Conservation (phyloP, 2,113 vertebrate species). For the Brachionichthys hirsutus region DNA sequence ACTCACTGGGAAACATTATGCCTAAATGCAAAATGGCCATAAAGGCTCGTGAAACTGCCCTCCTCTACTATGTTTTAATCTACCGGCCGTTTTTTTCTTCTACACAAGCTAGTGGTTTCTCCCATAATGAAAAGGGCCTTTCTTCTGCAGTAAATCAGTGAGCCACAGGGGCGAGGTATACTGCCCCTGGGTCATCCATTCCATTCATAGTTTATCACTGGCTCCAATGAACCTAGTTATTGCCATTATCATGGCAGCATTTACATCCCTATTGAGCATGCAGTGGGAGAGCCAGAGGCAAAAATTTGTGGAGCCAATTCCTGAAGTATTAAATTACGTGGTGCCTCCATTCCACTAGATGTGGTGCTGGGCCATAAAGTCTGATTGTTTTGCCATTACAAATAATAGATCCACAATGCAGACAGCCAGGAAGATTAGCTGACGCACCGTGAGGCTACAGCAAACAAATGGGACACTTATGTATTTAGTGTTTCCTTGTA, state of each 20-base stretch:
- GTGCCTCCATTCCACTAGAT: constrained; percentile 69
- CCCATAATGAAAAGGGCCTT: constrained; percentile 56
- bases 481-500: constrained; percentile 56
- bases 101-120: constrained; percentile 52
- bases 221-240: constrained; percentile 76
- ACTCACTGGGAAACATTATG: constrained; percentile 34
- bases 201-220: constrained; percentile 72
- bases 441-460: constrained; percentile 49
- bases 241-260: constrained; percentile 77
- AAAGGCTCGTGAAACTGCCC: constrained; percentile 43
- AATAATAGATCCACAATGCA: constrained; percentile 75
- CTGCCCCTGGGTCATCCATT: constrained; percentile 69
- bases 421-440: constrained; percentile 72
- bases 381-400: constrained; percentile 82
- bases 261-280: constrained; percentile 76
- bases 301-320: constrained; percentile 74
- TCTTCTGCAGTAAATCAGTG: constrained; percentile 61
- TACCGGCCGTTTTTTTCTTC: constrained; percentile 48
- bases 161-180: constrained; percentile 58
- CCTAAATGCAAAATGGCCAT: constrained; percentile 45
- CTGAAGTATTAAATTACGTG: constrained; percentile 76
- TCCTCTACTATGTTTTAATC: constrained; percentile 49
- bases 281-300: constrained; percentile 65
- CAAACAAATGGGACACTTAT: constrained; percentile 65
- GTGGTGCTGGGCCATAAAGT: constrained; percentile 77